These are phyloP conservation scores for Acanthopleura granulata DNA, from an alignment of 2,888 invertebrate species.

Conservation along the genomic window DNA sequence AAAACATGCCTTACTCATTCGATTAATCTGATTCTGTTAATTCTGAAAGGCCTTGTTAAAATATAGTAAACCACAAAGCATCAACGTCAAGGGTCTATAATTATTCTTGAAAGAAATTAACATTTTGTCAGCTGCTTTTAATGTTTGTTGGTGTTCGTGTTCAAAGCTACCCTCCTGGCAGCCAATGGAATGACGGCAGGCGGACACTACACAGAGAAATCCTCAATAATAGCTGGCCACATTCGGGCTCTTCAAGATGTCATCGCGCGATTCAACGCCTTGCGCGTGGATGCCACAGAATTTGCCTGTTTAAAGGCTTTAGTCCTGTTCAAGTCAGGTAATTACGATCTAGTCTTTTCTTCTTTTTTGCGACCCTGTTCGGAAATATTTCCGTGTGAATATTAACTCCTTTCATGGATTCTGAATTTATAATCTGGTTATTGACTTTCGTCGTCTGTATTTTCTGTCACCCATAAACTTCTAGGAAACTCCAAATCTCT, in stretches of 20 bases:
- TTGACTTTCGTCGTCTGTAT: no score
- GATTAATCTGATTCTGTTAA: no score
- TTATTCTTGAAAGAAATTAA: no score
- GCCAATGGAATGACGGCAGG: conserved; percentile 70
- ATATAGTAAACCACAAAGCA: no score
- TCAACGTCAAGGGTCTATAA: no score
- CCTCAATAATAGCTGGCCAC: conserved; percentile 73
- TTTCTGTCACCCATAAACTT: neutral
- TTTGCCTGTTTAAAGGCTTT: conserved; percentile 88
- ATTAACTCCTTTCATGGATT: no score
- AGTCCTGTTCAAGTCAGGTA: conserved; percentile 86
- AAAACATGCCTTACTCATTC: no score
- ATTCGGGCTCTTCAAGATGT: conserved; percentile 74
- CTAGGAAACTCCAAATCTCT: neutral
- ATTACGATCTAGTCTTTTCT: conserved; percentile 27
- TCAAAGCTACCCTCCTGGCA: conserved; percentile 65
- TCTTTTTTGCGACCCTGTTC: no score
- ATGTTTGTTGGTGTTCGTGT: neutral
- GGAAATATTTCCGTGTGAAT: no score
- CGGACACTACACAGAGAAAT: conserved; percentile 69
- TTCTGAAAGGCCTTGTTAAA: no score
- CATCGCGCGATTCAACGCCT: conserved; percentile 76
- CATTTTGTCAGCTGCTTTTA: no score
- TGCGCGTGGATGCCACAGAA: conserved; percentile 84
- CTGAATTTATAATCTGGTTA: no score